Evolutionary conservation across 1,140 invertebrate species (phyloP), one percentile per base, ranked within the genome.

Genomic region (Phocides pigmalion): DNA sequence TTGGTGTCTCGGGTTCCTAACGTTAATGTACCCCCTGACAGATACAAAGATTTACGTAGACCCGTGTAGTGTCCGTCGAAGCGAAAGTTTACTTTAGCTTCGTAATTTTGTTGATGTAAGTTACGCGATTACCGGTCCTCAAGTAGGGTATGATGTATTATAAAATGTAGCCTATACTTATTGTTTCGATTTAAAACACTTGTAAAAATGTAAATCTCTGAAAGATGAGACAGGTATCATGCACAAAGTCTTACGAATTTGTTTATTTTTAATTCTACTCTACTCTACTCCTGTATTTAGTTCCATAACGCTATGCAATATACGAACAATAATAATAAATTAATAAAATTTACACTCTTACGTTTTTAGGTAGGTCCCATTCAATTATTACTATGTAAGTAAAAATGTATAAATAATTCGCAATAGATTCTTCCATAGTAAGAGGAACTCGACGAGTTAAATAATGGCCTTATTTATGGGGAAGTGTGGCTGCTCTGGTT

Each of bases 371-470:
- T 90, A 90, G 87, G 88, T 80, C 78, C 74, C 80, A 88, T 90
- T 85, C 85, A 87, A 88, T 90, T 88, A 82, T 81, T 80, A 87
- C 75, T 86, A 66, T 90, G 64, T 90, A 90, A 90, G 88, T 81
- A 77, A 90, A 88, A 89, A 68, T 88, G 85, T 88, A 88, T 85
- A 86, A 78, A 81, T 87, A 82, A 76, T 74, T 84, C 78, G 77
- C 76, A 81, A 83, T 85, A 82, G 81, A 79, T 79, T 76, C 79
- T 89, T 82, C 81, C 82, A 84, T 78, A 81, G 77, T 72, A 72
- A 74, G 66, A 42, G 62, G 70, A 67, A 66, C 64, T 77, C 54
- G 61, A 69, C 32, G 62, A 70, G 63, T 74, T 68, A 65, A 80
- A 72, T 72, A 79, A 83, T 83, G 79, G 87, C 87, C 82, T 87